phyloP scores from a whole-genome alignment of 2,888 invertebrate genomes.

The Scelioninae gen. 1 region DNA sequence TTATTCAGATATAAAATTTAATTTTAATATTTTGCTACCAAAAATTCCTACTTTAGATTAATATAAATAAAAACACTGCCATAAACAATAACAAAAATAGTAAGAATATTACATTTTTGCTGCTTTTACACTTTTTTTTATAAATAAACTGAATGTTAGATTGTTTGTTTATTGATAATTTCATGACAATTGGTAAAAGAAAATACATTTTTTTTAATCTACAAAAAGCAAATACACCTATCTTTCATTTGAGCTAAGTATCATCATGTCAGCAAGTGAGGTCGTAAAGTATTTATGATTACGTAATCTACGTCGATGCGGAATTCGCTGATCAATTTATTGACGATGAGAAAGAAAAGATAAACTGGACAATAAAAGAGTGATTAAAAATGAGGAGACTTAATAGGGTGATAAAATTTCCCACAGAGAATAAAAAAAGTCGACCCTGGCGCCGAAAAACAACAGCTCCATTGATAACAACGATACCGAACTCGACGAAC shows the following conservation, averaged over 20 bases:
- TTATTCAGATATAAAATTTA: too few relatives aligned
- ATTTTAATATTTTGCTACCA: too few relatives aligned
- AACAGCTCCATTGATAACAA: slow-evolving; percentile 30
- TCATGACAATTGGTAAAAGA: background rate
- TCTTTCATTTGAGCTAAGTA: slow-evolving; percentile 25
- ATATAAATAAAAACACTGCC: too few relatives aligned
- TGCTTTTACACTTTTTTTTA: background rate
- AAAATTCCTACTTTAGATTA: too few relatives aligned
- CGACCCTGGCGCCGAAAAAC: slow-evolving; percentile 29
- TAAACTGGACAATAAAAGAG: slow-evolving; percentile 48
- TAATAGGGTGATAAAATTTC: slow-evolving; percentile 37
- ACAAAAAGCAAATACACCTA: slow-evolving; percentile 13
- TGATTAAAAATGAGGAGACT: slow-evolving; percentile 46
- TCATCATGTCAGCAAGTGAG: slow-evolving; percentile 43
- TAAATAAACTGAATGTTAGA: background rate
- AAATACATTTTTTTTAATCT: slow-evolving; percentile 1
- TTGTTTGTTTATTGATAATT: background rate
- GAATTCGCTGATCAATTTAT: slow-evolving; percentile 67
- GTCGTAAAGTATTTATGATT: slow-evolving; percentile 66
- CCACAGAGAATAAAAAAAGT: slow-evolving; percentile 19
- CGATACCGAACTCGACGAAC: slow-evolving; percentile 6
- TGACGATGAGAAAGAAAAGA: slow-evolving; percentile 47
- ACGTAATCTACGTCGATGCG: slow-evolving; percentile 62
- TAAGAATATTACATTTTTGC: too few relatives aligned
- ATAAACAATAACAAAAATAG: too few relatives aligned